Evolutionary conservation across 1,140 invertebrate genomes (phyloP), one percentile per base, ranked within the genome.

Genomic region (Batillaria attramentaria): DNA sequence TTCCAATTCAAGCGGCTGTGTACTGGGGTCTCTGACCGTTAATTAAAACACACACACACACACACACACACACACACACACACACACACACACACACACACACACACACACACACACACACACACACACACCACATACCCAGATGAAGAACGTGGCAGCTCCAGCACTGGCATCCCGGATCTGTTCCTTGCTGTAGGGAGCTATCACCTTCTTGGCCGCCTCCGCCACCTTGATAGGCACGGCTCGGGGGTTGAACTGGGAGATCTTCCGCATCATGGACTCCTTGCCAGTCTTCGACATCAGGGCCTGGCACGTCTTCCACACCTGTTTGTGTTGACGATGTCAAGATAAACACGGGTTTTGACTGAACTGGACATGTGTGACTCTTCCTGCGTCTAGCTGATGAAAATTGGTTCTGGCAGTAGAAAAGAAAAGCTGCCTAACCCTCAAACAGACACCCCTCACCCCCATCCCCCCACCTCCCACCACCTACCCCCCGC

Each of bases 61-160:
- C 62, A 35, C 28, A 65, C 28, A 31, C 13, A 33, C 62, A 65
- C 8, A 35, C 28, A 65, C 28, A 65, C 16, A 33, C 62, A 65
- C 31, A 3, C 31, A 65, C 62, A 65, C 62, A 65, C 62, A 60
- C 24, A 65, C 28, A 65, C 31, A 33, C 62, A 33, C 62, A 8
- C n/a, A 0, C 6, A 65, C 62, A 65, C 62, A 35, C 62, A 65
- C n/a, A 65, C 6, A 33, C 6, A 33, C 2, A 42, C 33, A 20
- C 16, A 42, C 20, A 33, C n/a, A n/a, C n/a, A 33, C n/a, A 72
- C 35, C 3, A 77, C 87, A 79, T 81, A 90, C 89, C 89, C 89
- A 90, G 37, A 87, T 87, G 77, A 84, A 90, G 75, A 90, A 90
- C 0, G 88, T 89, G 1, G 88, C 89, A 0, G 89, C 88, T 3